These are phyloP conservation scores for Ptychobarbus kaznakovi DNA, from an alignment of 2,797 vertebrate genomes.

Conservation along the genomic window DNA sequence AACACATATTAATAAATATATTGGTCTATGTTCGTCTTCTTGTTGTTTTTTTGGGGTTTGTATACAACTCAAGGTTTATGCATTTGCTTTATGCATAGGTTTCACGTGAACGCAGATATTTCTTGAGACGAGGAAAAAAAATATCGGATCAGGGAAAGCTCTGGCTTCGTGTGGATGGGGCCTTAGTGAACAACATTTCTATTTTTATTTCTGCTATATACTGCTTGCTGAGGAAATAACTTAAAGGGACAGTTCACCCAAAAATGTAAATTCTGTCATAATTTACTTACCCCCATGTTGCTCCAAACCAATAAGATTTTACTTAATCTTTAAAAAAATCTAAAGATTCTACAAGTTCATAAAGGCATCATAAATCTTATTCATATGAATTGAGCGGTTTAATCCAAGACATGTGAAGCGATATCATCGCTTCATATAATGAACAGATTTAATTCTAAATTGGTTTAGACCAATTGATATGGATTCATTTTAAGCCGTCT, in stretches of 20 bases:
- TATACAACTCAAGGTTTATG: too few relatives aligned
- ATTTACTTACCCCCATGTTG: neutral
- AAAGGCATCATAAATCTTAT: too few relatives aligned
- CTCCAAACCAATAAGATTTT: neutral
- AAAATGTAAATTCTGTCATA: neutral
- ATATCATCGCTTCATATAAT: neutral
- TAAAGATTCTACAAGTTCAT: neutral
- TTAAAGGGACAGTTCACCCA: neutral
- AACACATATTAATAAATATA: too few relatives aligned
- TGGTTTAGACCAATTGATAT: neutral
- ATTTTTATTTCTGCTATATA: neutral
- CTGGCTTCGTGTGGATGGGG: too few relatives aligned
- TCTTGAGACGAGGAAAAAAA: too few relatives aligned
- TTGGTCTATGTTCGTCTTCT: too few relatives aligned
- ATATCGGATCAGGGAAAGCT: too few relatives aligned
- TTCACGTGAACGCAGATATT: too few relatives aligned
- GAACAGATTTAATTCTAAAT: too few relatives aligned
- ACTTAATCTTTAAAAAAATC: neutral
- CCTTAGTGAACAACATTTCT: neutral
- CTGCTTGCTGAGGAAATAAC: neutral
- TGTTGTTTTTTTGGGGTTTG: too few relatives aligned
- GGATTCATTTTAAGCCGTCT: neutral
- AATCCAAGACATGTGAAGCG: neutral
- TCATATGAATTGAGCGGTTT: neutral
- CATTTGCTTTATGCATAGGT: too few relatives aligned